Evolutionary conservation across 64 coral and sea anemone species (phyloP).

Genomic region (Actinia tenebrosa): DNA sequence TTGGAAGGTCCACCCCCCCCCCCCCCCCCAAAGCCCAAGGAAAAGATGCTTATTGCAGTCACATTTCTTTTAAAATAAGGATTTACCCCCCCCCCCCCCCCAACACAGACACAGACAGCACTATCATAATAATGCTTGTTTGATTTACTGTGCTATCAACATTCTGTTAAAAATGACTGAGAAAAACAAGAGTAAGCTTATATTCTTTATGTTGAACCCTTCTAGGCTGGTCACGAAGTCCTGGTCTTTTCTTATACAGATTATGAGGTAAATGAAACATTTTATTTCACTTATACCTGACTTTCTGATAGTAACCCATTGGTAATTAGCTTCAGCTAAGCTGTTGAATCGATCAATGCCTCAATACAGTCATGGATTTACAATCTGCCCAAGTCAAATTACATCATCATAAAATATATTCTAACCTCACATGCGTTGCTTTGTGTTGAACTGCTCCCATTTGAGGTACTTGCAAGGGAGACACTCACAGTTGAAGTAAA

Average conservation of each 20-base stretch:
- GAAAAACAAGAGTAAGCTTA: not conserved
- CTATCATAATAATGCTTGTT: not conserved
- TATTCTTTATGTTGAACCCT: not conserved
- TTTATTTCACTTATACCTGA: no score
- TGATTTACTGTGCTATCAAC: not conserved
- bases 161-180: not conserved
- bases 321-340: not conserved
- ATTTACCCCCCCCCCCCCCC: not conserved
- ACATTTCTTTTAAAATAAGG: no score
- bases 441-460: conserved; percentile 22
- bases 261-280: no score
- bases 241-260: not conserved
- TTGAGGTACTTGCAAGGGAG: conserved; percentile 8
- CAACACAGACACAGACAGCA: not conserved
- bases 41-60: no score
- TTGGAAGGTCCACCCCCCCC: not conserved
- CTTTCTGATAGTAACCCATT: not conserved
- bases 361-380: not conserved
- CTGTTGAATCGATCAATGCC: not conserved
- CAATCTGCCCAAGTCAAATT: conserved; percentile 2
- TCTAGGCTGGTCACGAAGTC: not conserved
- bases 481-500: conserved; percentile 10
- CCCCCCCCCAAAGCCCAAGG: no score
- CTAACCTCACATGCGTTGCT: conserved; percentile 15
- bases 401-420: conserved; percentile 9